Conservation (phyloP, 2,888 invertebrate species). For the Ochropleura plecta region DNA sequence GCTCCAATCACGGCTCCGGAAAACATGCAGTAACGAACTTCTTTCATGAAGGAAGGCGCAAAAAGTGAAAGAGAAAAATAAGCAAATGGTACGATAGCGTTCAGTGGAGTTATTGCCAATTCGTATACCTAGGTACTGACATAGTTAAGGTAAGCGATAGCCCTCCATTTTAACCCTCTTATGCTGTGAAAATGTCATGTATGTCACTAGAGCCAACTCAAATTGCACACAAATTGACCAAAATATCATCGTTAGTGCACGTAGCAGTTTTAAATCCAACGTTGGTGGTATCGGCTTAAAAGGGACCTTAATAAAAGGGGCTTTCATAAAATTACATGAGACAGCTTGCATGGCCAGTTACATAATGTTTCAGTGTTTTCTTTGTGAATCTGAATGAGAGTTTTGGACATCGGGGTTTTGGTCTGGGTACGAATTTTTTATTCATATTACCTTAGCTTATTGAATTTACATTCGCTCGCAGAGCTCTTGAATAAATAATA, state of each 20-base stretch:
- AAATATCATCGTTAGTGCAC: slow-evolving; percentile 38
- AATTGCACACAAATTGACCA: slow-evolving; percentile 43
- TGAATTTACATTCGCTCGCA: too few species aligned
- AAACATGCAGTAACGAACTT: slow-evolving; percentile 77
- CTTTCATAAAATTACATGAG: slow-evolving; percentile 31
- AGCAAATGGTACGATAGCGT: slow-evolving; percentile 17
- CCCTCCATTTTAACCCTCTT: slow-evolving; percentile 18
- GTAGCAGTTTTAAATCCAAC: slow-evolving; percentile 36
- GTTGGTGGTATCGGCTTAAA: slow-evolving; percentile 14
- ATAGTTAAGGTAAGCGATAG: slow-evolving; percentile 19
- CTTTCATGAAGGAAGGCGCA: slow-evolving; percentile 75
- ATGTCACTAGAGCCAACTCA: slow-evolving; percentile 14
- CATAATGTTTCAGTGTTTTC: slow-evolving; percentile 8
- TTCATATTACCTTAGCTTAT: neutral
- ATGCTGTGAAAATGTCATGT: slow-evolving; percentile 9
- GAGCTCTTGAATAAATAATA: too few species aligned
- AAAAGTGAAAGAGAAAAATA: slow-evolving; percentile 61
- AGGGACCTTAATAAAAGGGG: slow-evolving; percentile 24
- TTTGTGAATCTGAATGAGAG: slow-evolving; percentile 2
- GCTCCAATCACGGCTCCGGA: slow-evolving; percentile 70
- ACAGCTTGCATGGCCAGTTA: slow-evolving; percentile 25
- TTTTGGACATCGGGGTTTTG: neutral
- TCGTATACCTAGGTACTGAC: slow-evolving; percentile 7
- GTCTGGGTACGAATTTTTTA: neutral
- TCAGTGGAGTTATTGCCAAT: slow-evolving; percentile 43